Conservation (phyloP, 2,888 invertebrate species). For the Thecocarcelia acutangulata region DNA sequence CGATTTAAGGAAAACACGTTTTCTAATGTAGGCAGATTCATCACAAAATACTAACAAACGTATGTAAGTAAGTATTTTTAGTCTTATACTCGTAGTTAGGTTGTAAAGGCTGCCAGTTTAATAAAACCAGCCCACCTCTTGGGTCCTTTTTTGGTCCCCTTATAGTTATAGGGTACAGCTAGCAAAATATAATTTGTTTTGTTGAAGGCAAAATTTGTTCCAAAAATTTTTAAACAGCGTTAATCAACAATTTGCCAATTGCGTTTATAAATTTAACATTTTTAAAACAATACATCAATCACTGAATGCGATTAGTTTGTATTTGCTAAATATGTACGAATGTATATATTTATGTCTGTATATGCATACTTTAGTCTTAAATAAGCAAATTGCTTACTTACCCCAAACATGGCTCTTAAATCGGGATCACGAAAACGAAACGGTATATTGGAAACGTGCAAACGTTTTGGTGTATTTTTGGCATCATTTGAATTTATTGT, state of each 20-base stretch:
- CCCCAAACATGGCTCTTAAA: constrained; percentile 98
- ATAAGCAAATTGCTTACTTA: constrained; percentile 83
- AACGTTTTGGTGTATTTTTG: constrained; percentile 92
- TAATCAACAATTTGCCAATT: neutral
- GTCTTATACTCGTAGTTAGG: no score
- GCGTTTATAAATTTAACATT: neutral
- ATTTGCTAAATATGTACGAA: constrained; percentile 19
- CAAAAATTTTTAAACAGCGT: neutral
- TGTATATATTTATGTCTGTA: no score
- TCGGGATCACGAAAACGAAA: constrained; percentile 99
- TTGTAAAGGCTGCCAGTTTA: no score
- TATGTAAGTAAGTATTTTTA: no score
- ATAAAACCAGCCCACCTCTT: no score
- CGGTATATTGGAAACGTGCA: constrained; percentile 99
- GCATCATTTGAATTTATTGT: constrained; percentile 82
- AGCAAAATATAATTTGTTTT: neutral
- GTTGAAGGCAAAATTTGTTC: neutral
- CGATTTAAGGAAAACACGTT: no score
- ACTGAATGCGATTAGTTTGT: constrained; percentile 17
- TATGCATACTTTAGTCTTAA: neutral
- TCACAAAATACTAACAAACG: no score
- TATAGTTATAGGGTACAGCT: no score
- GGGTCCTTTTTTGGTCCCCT: no score
- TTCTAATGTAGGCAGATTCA: no score
- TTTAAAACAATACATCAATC: constrained; percentile 10